Conservation (phyloP, 2,888 invertebrate genomes). For the Acleris literana region DNA sequence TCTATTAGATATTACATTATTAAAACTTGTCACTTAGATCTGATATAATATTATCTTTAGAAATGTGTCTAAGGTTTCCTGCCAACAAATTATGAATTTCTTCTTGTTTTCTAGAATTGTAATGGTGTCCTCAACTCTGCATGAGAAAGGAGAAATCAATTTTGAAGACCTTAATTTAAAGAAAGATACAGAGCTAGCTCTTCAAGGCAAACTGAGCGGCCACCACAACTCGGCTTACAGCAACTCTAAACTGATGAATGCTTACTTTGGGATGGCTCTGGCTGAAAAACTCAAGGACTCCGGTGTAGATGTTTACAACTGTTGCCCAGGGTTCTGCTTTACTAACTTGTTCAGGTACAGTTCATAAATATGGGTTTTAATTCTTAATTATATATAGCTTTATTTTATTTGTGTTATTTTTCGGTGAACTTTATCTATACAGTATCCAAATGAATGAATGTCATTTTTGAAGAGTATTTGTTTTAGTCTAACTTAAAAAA, state of each 20-base stretch:
- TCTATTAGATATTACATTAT: no score
- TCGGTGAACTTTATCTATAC: neutral
- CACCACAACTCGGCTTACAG: slow-evolving; percentile 86
- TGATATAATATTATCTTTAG: no score
- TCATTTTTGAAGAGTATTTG: no score
- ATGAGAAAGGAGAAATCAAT: slow-evolving; percentile 87
- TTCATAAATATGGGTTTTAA: slow-evolving; percentile 20
- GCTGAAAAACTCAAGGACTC: slow-evolving; percentile 80
- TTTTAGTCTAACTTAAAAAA: no score
- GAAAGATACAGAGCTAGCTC: slow-evolving; percentile 70
- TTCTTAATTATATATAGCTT: no score
- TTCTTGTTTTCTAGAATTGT: slow-evolving; percentile 81
- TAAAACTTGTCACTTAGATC: no score
- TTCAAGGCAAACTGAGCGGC: slow-evolving; percentile 55
- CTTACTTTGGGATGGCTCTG: slow-evolving; percentile 87
- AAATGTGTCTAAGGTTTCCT: no score
- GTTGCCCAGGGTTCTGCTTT: slow-evolving; percentile 92
- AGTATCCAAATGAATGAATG: no score
- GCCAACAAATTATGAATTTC: no score
- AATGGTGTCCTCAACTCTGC: slow-evolving; percentile 87
- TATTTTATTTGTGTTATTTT: neutral
- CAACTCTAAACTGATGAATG: slow-evolving; percentile 91
- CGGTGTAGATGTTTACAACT: slow-evolving; percentile 86
- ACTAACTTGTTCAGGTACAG: slow-evolving; percentile 88
- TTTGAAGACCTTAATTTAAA: slow-evolving; percentile 87